Evolutionary conservation across 2,797 vertebrate species (phyloP).

Genomic region (Rhincodon typus): DNA sequence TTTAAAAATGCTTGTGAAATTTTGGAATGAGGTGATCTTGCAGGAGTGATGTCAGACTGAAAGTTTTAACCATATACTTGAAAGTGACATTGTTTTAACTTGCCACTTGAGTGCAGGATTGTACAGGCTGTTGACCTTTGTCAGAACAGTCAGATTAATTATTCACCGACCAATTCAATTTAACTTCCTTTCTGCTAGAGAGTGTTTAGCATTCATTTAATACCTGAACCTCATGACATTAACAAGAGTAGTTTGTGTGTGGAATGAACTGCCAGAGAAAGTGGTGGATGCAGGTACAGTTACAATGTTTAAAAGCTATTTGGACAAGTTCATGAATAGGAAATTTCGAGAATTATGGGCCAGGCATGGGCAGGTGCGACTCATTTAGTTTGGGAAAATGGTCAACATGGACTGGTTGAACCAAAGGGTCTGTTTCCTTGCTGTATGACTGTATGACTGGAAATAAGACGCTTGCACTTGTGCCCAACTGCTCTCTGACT

Average conservation of each 20-base stretch:
- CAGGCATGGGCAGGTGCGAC: no score
- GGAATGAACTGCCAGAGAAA: no score
- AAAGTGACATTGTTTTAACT: neutral
- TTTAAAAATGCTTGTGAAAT: neutral
- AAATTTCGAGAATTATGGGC: no score
- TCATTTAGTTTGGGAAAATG: no score
- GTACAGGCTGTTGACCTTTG: neutral
- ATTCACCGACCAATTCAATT: neutral
- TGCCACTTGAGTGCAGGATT: neutral
- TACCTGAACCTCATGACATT: neutral
- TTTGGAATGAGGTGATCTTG: neutral
- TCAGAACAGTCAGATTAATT: neutral
- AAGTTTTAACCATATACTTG: neutral
- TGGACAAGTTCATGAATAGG: no score
- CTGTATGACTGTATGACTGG: no score
- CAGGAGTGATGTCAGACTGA: neutral
- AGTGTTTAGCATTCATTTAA: neutral
- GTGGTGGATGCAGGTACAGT: no score
- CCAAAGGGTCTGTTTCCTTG: no score
- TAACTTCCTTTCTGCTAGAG: neutral
- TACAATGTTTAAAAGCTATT: no score
- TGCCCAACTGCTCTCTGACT: neutral
- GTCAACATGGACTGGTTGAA: no score
- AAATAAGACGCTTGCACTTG: neutral
- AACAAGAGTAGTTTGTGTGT: neutral